Evolutionary conservation across 2,797 vertebrate species (phyloP).

Genomic region (Fistularia tabacaria): DNA sequence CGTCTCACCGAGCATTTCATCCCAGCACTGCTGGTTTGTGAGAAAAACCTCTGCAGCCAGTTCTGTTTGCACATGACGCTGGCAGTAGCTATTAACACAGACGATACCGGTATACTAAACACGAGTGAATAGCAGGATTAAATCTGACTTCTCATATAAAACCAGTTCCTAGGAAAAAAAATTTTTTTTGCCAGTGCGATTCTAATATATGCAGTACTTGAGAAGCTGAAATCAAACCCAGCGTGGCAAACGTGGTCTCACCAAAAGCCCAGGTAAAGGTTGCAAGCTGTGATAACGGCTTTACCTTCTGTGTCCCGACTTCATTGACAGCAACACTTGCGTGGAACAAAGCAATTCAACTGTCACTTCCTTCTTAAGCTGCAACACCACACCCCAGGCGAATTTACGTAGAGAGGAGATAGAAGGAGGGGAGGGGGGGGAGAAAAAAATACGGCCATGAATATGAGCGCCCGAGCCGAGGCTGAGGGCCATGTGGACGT

Average conservation of each 20-base stretch:
- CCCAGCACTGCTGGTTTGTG: no score
- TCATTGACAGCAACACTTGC: slow-evolving; percentile 28
- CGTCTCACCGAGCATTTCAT: no score
- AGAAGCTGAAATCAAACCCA: neutral
- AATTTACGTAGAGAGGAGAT: slow-evolving; percentile 54
- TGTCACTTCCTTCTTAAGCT: slow-evolving; percentile 51
- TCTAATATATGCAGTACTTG: no score
- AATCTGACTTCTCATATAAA: no score
- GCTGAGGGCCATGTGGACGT: slow-evolving; percentile 20
- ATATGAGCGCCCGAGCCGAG: neutral
- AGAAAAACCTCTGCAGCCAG: slow-evolving; percentile 42
- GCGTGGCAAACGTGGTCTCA: neutral
- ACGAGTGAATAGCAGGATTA: no score
- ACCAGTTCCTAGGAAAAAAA: no score
- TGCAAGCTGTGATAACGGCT: neutral
- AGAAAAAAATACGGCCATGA: slow-evolving; percentile 10
- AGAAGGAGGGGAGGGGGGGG: slow-evolving; percentile 22
- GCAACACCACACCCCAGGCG: slow-evolving; percentile 48
- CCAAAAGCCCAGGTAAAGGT: no score
- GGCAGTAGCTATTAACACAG: no score
- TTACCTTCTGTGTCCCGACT: slow-evolving; percentile 43
- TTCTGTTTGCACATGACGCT: slow-evolving; percentile 15
- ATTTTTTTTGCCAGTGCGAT: no score
- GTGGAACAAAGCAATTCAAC: slow-evolving; percentile 33
- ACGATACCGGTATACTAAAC: no score